Conservation (phyloP, 2,113 vertebrate species). For the Dolichallabes microphthalmus region DNA sequence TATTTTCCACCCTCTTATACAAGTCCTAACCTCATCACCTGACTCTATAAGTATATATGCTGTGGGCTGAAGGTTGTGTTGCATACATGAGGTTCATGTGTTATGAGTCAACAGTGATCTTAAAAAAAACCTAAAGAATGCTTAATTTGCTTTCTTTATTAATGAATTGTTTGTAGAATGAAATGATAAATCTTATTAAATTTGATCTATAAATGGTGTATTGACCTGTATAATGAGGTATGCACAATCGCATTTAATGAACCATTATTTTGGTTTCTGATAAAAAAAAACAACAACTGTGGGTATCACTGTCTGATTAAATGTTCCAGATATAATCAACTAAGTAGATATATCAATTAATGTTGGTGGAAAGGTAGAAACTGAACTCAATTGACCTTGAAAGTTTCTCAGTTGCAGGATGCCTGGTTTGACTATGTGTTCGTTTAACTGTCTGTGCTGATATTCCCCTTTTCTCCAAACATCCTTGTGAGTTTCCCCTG, state of each 20-base stretch:
- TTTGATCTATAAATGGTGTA: neutral
- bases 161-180: neutral
- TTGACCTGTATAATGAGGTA: neutral
- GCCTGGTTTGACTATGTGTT: neutral
- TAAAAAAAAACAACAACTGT: too few relatives aligned
- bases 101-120: neutral
- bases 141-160: neutral
- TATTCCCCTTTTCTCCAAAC: neutral
- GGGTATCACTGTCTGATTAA: conserved; percentile 11
- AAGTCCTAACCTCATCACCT: neutral
- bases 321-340: neutral
- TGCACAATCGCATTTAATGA: neutral
- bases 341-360: conserved; percentile 6
- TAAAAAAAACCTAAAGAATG: neutral
- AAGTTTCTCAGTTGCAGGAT: neutral
- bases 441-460: neutral
- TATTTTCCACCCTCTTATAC: neutral
- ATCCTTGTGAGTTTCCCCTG: neutral
- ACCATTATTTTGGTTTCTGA: neutral
- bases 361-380: conserved; percentile 50
- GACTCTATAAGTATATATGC: neutral
- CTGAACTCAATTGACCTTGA: conserved; percentile 39
- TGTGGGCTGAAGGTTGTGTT: neutral
- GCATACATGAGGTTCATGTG: neutral
- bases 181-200: conserved; percentile 8